Evolutionary conservation across 2,113 vertebrate genomes (phyloP).

Genomic region (Spermophilus dauricus): DNA sequence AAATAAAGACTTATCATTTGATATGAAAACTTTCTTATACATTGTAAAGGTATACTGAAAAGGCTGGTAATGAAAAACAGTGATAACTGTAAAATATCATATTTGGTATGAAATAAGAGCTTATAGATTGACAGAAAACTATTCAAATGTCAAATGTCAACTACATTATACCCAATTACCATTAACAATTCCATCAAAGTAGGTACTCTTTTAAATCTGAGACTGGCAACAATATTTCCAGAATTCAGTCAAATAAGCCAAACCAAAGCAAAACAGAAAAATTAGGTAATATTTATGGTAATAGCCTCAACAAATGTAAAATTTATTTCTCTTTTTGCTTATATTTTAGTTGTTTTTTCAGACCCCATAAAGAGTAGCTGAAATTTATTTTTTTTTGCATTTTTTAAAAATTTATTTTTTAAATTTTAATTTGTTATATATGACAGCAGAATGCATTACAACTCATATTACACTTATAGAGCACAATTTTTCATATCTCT

Average conservation of each 20-base stretch:
- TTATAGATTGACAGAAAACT: constrained; percentile 43
- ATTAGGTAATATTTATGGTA: constrained; percentile 33
- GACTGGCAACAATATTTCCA: constrained; percentile 5
- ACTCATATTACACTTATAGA: no score
- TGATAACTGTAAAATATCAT: constrained; percentile 24
- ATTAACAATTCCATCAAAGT: constrained; percentile 42
- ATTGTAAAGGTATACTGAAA: constrained; percentile 49
- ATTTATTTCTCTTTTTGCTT: constrained; percentile 3
- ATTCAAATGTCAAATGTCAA: constrained; percentile 67
- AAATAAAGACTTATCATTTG: constrained; percentile 57
- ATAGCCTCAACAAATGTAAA: not conserved
- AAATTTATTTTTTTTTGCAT: not conserved
- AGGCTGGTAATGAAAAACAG: constrained; percentile 65
- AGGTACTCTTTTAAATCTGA: constrained; percentile 51
- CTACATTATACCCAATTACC: not conserved
- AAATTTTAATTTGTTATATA: no score
- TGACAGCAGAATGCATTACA: no score
- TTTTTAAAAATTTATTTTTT: no score
- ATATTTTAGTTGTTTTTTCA: constrained; percentile 42
- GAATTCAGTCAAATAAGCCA: not conserved
- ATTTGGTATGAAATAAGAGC: constrained; percentile 58
- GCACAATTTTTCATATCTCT: no score
- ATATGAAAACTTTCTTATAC: constrained; percentile 32
- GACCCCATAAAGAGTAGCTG: constrained; percentile 9
- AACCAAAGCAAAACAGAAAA: not conserved